A percentile compares a stretch with the other conserved stretches of the same genome.
phyloP scores from a whole-genome alignment of 2,888 invertebrate genomes.

The Lasioglossum villosulum region DNA sequence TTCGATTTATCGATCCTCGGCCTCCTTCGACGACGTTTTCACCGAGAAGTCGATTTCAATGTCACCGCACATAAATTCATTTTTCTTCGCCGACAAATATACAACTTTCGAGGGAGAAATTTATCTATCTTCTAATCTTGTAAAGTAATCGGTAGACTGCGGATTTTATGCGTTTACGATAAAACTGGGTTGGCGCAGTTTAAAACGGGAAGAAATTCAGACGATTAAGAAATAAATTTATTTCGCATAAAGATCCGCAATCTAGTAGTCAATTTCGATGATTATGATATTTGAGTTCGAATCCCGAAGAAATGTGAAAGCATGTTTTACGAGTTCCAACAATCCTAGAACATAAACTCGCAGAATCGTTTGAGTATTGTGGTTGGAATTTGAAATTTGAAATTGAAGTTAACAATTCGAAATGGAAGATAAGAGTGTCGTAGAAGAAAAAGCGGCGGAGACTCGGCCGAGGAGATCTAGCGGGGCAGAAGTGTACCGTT shows the following conservation, averaged over 20 bases:
- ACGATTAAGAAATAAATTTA: too few species aligned
- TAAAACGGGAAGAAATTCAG: too few species aligned
- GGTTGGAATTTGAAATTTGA: neutral
- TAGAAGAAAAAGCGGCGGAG: neutral
- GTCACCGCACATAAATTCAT: conserved; percentile 23
- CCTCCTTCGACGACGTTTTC: conserved; percentile 40
- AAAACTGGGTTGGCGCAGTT: too few species aligned
- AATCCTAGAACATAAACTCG: neutral
- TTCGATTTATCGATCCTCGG: conserved; percentile 67
- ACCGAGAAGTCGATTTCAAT: conserved; percentile 56
- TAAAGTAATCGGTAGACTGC: too few species aligned
- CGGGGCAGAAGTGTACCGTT: neutral
- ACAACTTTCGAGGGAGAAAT: neutral
- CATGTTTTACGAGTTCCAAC: neutral
- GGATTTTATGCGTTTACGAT: too few species aligned
- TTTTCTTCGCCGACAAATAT: neutral
- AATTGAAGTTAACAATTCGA: neutral
- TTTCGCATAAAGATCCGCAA: too few species aligned
- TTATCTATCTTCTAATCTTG: neutral
- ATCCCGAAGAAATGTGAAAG: neutral
- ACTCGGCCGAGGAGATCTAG: neutral
- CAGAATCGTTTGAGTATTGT: neutral
- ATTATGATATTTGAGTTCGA: too few species aligned
- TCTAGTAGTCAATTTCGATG: neutral
- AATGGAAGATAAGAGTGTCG: neutral